A percentile compares a stretch with the other conserved stretches of the same genome.
Evolutionary conservation across 2,888 invertebrate species (phyloP).

Genomic region (Macaria notata): DNA sequence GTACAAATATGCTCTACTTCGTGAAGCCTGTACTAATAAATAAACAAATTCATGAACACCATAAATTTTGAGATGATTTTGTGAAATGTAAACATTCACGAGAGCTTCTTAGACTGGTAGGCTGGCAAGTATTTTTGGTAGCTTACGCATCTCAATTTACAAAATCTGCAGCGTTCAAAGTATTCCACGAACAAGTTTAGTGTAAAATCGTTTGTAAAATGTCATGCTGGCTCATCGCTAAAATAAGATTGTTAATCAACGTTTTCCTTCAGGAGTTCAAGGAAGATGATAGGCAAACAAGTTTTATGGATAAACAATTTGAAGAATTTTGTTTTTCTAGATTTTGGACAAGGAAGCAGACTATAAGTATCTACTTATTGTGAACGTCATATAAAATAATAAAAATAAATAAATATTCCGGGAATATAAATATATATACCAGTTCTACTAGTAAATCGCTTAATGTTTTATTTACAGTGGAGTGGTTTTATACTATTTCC

Average conservation of each 20-base stretch:
- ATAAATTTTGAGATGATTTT: slow-evolving; percentile 15
- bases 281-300: slow-evolving; percentile 7
- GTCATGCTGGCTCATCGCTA: slow-evolving; percentile 5
- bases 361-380: too few species aligned
- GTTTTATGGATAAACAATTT: slow-evolving; percentile 7
- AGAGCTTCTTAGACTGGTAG: slow-evolving; percentile 24
- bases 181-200: slow-evolving; percentile 3
- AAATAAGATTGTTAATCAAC: slow-evolving; percentile 6
- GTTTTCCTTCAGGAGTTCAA: neutral
- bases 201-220: neutral
- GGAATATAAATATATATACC: too few species aligned
- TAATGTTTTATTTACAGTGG: too few species aligned
- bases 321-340: neutral
- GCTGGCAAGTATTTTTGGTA: slow-evolving; percentile 33
- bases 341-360: too few species aligned
- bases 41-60: slow-evolving; percentile 7
- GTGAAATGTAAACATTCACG: slow-evolving; percentile 26
- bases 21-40: neutral
- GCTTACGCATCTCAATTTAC: slow-evolving; percentile 31
- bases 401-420: too few species aligned
- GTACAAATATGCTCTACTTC: too few species aligned
- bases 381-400: too few species aligned
- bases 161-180: slow-evolving; percentile 34
- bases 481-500: too few species aligned
- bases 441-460: too few species aligned